Conservation (phyloP, 2,797 vertebrate genomes). For the Aplochiton taeniatus region DNA sequence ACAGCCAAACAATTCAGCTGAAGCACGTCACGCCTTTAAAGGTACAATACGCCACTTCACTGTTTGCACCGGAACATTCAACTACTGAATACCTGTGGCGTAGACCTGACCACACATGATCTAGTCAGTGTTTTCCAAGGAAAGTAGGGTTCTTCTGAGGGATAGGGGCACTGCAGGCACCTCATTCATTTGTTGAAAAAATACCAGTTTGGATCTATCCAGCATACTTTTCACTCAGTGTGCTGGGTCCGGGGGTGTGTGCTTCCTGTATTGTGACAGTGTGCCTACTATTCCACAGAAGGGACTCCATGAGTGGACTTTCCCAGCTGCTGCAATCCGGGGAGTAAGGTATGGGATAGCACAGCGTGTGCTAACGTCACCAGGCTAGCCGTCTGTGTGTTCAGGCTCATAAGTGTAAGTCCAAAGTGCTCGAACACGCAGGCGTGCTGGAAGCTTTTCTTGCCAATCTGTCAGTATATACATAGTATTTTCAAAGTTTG, state of each 20-base stretch:
- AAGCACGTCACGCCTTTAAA: constrained; percentile 74
- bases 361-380: constrained; percentile 42
- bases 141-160: no score
- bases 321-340: constrained; percentile 79
- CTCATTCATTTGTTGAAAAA: no score
- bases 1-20: constrained; percentile 74
- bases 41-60: constrained; percentile 61
- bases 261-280: constrained; percentile 2
- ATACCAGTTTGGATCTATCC: no score
- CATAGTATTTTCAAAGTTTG: neutral
- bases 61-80: neutral
- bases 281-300: constrained; percentile 69
- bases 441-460: constrained; percentile 37
- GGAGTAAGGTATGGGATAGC: constrained; percentile 84
- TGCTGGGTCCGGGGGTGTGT: neutral
- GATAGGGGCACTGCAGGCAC: no score
- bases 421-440: constrained; percentile 23
- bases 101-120: no score
- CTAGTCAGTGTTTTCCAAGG: no score
- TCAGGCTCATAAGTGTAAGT: constrained; percentile 6
- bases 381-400: constrained; percentile 38
- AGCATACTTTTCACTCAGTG: constrained; percentile 7
- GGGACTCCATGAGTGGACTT: constrained; percentile 83
- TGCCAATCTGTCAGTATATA: constrained; percentile 28
- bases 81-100: no score